phyloP scores from a whole-genome alignment of 2,888 invertebrate species.

The Azorinus chamasolen region DNA sequence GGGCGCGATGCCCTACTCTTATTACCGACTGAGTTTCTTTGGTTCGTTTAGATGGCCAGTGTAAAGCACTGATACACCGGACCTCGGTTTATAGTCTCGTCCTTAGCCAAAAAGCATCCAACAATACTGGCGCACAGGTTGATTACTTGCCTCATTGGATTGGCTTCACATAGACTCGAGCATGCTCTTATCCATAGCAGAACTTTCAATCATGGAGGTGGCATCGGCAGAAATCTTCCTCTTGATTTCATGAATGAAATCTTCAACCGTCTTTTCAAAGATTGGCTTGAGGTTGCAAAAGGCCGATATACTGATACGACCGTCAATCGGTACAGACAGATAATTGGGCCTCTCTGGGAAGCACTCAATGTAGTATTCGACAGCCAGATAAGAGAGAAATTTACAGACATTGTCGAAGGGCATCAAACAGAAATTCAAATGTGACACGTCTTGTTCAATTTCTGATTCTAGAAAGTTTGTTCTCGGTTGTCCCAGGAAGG shows the following conservation, averaged over 20 bases:
- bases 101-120: constrained; percentile 45
- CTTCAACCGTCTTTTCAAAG: constrained; percentile 55
- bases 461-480: too few species aligned
- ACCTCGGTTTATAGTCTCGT: too few species aligned
- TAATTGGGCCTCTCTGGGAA: background rate
- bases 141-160: constrained; percentile 36
- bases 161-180: constrained; percentile 39
- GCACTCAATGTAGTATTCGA: too few species aligned
- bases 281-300: constrained; percentile 30
- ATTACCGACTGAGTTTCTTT: too few species aligned
- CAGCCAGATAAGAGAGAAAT: too few species aligned
- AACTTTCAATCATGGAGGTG: constrained; percentile 58
- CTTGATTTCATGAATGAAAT: constrained; percentile 63
- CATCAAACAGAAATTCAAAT: too few species aligned
- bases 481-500: too few species aligned
- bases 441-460: too few species aligned
- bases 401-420: too few species aligned
- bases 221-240: constrained; percentile 56
- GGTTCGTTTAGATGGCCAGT: too few species aligned
- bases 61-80: too few species aligned
- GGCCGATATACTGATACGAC: constrained; percentile 41
- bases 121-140: constrained; percentile 62
- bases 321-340: constrained; percentile 16
- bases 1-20: too few species aligned
- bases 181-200: constrained; percentile 42